Evolutionary conservation across 2,113 vertebrate species (phyloP).

Genomic region (Silurus meridionalis): DNA sequence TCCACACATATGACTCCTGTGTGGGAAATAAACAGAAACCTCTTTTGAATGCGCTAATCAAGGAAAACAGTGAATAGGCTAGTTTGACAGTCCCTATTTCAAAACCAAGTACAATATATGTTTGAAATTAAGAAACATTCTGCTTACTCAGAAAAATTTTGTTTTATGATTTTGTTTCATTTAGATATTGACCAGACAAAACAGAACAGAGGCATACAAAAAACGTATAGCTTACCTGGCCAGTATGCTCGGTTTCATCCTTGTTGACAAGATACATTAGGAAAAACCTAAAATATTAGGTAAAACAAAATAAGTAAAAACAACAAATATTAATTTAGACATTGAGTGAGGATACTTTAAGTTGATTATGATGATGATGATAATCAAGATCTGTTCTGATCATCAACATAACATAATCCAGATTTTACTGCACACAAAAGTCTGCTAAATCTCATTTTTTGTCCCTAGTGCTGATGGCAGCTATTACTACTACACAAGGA

Average conservation of each 20-base stretch:
- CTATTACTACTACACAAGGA: neutral
- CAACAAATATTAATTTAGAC: neutral
- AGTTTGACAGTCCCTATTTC: neutral
- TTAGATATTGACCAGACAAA: neutral
- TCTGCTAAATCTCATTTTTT: neutral
- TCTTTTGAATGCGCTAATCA: neutral
- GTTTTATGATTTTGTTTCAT: neutral
- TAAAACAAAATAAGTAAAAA: conserved; percentile 2
- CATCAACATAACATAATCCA: no score
- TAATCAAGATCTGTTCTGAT: neutral
- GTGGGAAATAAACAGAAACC: conserved; percentile 27
- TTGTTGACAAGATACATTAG: conserved; percentile 99
- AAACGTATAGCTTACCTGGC: conserved; percentile 76
- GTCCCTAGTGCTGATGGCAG: neutral
- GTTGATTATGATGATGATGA: neutral
- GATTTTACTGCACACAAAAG: neutral
- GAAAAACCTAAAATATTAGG: conserved; percentile 83
- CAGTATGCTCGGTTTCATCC: conserved; percentile 98
- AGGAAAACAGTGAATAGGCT: neutral
- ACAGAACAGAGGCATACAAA: neutral
- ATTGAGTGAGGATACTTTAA: neutral
- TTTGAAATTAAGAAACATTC: neutral
- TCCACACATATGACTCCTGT: conserved; percentile 98
- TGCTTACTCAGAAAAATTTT: neutral
- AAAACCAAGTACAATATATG: neutral